These are phyloP conservation scores for Sphaerodactylus townsendi DNA, from an alignment of 2,113 vertebrate genomes.

Conservation along the genomic window DNA sequence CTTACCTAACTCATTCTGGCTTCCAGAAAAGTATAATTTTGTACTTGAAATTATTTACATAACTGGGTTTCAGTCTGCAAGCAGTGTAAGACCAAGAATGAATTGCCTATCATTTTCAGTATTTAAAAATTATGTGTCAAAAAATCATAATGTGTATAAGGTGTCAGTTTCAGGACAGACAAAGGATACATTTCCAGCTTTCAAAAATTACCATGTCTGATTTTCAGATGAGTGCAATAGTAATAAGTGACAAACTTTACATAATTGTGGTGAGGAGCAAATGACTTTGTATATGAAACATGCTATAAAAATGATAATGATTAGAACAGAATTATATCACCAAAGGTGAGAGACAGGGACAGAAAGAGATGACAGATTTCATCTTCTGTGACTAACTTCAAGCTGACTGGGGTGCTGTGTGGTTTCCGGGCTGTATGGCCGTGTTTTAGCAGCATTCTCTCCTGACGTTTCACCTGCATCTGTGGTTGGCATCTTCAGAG, in stretches of 20 bases:
- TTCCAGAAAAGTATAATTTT: not conserved
- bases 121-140: not conserved
- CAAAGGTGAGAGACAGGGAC: not conserved
- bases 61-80: not conserved
- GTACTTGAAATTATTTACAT: not conserved
- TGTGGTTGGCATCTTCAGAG: too few species aligned
- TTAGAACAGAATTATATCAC: too few species aligned
- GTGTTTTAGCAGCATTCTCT: too few species aligned
- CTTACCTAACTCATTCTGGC: not conserved
- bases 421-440: too few species aligned
- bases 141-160: not conserved
- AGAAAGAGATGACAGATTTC: not conserved
- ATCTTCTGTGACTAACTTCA: not conserved
- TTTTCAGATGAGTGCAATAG: too few species aligned
- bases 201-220: not conserved
- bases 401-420: too few species aligned
- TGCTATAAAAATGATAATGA: not conserved
- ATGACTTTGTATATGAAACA: not conserved
- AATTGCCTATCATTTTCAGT: not conserved
- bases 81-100: not conserved
- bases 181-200: not conserved
- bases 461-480: too few species aligned
- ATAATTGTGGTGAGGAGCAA: not conserved
- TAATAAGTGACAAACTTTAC: not conserved
- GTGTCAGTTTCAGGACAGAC: too few species aligned